Conservation (phyloP, 2,113 vertebrate species). For the Pseudorectes ferrugineus region DNA sequence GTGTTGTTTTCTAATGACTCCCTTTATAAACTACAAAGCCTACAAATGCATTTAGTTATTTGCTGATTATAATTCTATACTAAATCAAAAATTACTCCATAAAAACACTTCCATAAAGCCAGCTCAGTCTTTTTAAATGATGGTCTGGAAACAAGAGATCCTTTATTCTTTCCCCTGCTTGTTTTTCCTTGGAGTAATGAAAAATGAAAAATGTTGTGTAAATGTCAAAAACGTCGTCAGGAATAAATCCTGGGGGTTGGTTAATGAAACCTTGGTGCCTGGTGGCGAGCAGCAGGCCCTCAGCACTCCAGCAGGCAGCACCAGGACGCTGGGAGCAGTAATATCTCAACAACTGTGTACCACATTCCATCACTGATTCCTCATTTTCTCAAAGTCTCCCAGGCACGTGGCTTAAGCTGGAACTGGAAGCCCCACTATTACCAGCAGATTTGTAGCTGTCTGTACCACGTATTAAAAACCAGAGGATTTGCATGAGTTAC, state of each 20-base stretch:
- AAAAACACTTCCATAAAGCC: constrained; percentile 20
- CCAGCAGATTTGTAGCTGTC: background rate
- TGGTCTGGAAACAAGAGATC: constrained; percentile 15
- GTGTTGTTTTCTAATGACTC: background rate
- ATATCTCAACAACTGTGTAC: constrained; percentile 44
- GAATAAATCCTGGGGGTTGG: constrained; percentile 67
- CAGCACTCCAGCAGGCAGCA: constrained; percentile 1
- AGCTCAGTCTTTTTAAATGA: constrained; percentile 32
- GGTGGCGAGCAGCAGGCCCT: constrained; percentile 33
- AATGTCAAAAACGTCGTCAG: constrained; percentile 69
- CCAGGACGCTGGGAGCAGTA: constrained; percentile 41
- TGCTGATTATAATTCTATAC: background rate
- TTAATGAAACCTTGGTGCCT: constrained; percentile 71
- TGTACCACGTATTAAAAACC: background rate
- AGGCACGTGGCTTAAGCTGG: background rate
- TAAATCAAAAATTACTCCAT: constrained; percentile 47
- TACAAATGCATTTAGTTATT: background rate
- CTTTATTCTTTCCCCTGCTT: constrained; percentile 5
- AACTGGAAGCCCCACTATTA: background rate
- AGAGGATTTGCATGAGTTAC: accelerated
- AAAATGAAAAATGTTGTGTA: constrained; percentile 62
- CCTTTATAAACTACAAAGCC: background rate
- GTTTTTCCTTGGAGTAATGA: constrained; percentile 65
- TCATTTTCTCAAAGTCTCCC: constrained; percentile 6
- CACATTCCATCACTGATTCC: constrained; percentile 33